phyloP scores from a whole-genome alignment of 2,797 vertebrate genomes.

The Pipistrellus kuhlii region DNA sequence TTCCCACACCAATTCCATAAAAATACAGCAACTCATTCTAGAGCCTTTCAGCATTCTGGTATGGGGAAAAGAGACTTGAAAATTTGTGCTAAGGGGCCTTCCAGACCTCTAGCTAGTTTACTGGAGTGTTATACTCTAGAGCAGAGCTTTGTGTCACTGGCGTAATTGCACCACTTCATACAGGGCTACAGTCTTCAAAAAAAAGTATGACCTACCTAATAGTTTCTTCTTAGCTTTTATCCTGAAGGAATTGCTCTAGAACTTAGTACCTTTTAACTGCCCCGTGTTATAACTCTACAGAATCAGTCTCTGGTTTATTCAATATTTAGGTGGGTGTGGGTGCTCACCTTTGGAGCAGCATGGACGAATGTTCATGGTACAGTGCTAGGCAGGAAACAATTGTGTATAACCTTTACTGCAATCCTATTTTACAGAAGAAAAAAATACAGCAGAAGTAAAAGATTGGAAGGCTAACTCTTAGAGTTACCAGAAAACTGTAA shows the following conservation, averaged over 20 bases:
- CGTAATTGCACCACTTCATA: not conserved
- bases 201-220: not conserved
- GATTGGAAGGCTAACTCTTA: not conserved
- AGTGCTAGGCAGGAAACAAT: not conserved
- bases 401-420: not conserved
- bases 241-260: constrained; percentile 41
- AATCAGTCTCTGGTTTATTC: constrained; percentile 52
- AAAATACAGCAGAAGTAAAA: constrained; percentile 5
- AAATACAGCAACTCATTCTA: not conserved
- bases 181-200: not conserved
- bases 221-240: constrained; percentile 30
- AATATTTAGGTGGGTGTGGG: constrained; percentile 32
- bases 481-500: not conserved
- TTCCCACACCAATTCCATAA: not conserved
- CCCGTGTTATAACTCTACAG: not conserved
- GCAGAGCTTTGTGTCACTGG: constrained; percentile 3
- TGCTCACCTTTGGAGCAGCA: not conserved
- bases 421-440: not conserved
- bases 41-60: not conserved
- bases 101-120: not conserved
- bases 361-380: not conserved
- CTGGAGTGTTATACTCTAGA: not conserved
- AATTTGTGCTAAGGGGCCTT: constrained; percentile 4
- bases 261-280: not conserved
- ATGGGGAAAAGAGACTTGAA: not conserved